Evolutionary conservation across 2,888 invertebrate species (phyloP).

Genomic region (Heliconius erato): DNA sequence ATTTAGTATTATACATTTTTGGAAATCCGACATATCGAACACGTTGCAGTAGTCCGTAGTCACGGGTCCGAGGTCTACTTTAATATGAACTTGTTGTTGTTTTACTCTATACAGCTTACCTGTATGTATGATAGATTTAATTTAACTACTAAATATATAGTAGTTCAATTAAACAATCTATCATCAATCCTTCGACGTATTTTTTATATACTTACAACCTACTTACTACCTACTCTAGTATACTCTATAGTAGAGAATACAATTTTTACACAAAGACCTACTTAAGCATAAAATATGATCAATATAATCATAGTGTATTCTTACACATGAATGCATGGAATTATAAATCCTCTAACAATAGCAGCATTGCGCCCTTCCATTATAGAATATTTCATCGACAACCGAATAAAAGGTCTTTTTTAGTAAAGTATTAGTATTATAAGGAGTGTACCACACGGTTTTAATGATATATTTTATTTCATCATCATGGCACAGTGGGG

Average conservation of each 20-base stretch:
- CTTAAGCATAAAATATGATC: slow-evolving; percentile 31
- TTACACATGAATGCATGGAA: slow-evolving; percentile 39
- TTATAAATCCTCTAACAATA: slow-evolving; percentile 46
- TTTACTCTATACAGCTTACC: not conserved
- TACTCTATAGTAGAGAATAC: not conserved
- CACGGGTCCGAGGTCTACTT: no score
- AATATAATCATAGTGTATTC: slow-evolving; percentile 35
- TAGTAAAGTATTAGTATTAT: slow-evolving; percentile 72
- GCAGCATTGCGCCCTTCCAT: slow-evolving; percentile 43
- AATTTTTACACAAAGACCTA: not conserved
- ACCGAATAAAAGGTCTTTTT: slow-evolving; percentile 69
- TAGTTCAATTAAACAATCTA: not conserved
- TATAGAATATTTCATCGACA: slow-evolving; percentile 60
- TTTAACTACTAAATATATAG: not conserved
- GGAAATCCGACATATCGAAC: no score
- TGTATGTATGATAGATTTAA: not conserved
- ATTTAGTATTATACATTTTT: no score
- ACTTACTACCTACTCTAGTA: no score
- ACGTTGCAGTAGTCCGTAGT: no score
- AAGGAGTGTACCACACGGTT: slow-evolving; percentile 56
- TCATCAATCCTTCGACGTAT: not conserved
- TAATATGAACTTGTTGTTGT: not conserved
- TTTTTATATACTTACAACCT: not conserved
- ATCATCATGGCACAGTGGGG: not conserved
- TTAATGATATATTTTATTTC: slow-evolving; percentile 2